Evolutionary conservation across 1,140 invertebrate genomes (phyloP), one percentile per base, ranked within the genome.

Genomic region (Pachypeltis micranthus): DNA sequence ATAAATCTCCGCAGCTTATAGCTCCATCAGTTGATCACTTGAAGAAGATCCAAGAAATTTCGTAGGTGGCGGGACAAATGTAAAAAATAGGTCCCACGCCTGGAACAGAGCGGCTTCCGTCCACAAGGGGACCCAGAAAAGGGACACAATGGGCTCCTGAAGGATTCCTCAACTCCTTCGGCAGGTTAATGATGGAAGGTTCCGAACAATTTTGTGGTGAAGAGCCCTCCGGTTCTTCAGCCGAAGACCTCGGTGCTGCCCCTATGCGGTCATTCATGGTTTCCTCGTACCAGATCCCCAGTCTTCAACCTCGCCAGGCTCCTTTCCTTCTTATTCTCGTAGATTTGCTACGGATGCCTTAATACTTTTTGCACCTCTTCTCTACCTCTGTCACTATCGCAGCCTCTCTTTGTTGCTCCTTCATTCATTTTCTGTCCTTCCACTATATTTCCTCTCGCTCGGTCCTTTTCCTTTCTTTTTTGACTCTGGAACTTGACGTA

Each of bases 111-210:
- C 47, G 47, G 47, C 47, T 51, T 21, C 47, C 47, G 21, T 51
- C 23, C 47, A 51, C 10, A 51, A 21, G 47, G 23, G 47, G 23
- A 7, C 7, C 21, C 47, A 51, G 7, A 7, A 21, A 51, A 51
- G 47, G 47, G 47, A 39, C 7, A 51, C 47, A 51, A 51, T 51
- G 21, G 47, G 21, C 12, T 10, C 47, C 19, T 51, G 12, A 4
- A 4, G 47, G 47, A 51, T 51, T 16, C 12, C n/a, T n/a, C 12
- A 39, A 51, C 47, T 51, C 47, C 47, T 51, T 51, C 47, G 47
- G 47, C 47, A 51, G 47, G 47, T 51, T 51, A 51, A 51, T 51
- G 47, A 51, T 51, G 47, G 47, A 51, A 51, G 47, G 47, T 51
- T 51, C 23, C 47, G 23, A 51, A 51, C 47, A 51, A 51, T 51